Conservation (phyloP, 2,888 invertebrate species). For the Tetragnatha montana region DNA sequence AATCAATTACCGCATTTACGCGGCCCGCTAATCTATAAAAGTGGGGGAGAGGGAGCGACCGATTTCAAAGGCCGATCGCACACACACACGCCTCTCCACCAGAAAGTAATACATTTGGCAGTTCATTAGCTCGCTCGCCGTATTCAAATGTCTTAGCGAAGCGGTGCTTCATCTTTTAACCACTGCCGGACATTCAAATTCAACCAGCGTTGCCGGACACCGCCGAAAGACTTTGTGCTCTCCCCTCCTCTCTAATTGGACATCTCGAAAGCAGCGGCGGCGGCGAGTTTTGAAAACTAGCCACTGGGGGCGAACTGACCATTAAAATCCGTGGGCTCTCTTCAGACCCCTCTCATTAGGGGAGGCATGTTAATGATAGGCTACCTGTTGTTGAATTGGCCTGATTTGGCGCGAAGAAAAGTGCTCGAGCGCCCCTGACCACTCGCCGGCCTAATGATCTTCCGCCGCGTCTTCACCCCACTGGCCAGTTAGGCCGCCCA, state of each 20-base stretch:
- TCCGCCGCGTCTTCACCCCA: constrained; percentile 1
- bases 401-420: constrained; percentile 51
- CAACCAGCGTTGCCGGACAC: constrained; percentile 27
- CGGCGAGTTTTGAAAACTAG: constrained; percentile 56
- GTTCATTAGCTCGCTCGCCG: background rate
- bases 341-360: constrained; percentile 37
- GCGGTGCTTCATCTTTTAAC: background rate
- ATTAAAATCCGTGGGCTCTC: constrained; percentile 34
- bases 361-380: constrained; percentile 41
- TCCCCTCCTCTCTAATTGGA: constrained; percentile 44
- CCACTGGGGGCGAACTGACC: constrained; percentile 43
- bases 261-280: constrained; percentile 47
- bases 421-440: constrained; percentile 35
- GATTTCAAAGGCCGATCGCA: too few species aligned
- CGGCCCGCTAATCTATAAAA: too few species aligned
- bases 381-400: constrained; percentile 59
- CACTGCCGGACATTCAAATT: constrained; percentile 41
- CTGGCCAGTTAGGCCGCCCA: background rate
- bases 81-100: background rate
- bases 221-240: constrained; percentile 18
- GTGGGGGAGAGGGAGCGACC: too few species aligned
- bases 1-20: too few species aligned
- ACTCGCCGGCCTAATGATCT: constrained; percentile 48
- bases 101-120: background rate
- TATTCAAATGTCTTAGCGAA: constrained; percentile 43